These are phyloP conservation scores for Microchirus variegatus DNA, from an alignment of 2,797 vertebrate species.

Conservation along the genomic window DNA sequence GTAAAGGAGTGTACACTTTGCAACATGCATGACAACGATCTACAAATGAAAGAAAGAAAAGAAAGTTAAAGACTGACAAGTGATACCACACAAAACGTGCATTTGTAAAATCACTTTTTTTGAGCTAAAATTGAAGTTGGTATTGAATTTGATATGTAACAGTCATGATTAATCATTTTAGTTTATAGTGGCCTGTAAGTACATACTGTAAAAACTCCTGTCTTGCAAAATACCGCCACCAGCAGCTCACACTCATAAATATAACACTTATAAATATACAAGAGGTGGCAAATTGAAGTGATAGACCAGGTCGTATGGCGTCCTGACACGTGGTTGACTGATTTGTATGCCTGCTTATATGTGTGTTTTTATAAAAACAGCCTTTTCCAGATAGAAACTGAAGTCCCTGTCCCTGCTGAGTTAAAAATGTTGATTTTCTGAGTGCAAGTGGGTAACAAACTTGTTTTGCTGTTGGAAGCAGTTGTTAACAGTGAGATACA, in stretches of 20 bases:
- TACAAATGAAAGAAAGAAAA: slow-evolving; percentile 7
- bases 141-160: background rate
- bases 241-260: slow-evolving; percentile 1
- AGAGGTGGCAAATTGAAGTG: background rate
- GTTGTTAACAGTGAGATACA: too few species aligned
- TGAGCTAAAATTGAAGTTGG: background rate
- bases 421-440: too few species aligned
- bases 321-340: background rate
- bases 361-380: too few species aligned
- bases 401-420: too few species aligned
- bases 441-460: too few species aligned
- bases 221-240: background rate
- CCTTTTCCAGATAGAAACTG: too few species aligned
- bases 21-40: slow-evolving; percentile 50
- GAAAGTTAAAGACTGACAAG: too few species aligned
- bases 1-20: slow-evolving; percentile 21
- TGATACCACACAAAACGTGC: too few species aligned
- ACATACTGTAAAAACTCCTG: background rate
- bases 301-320: slow-evolving; percentile 12
- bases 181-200: background rate
- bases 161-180: too few species aligned
- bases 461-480: too few species aligned
- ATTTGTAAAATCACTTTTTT: background rate
- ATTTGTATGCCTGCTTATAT: too few species aligned
- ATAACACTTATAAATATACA: background rate